Percentiles rank a stretch among this genome's conserved stretches.
Evolutionary conservation across 1,140 invertebrate genomes (phyloP).

Genomic region (Drosophila murphyi): DNA sequence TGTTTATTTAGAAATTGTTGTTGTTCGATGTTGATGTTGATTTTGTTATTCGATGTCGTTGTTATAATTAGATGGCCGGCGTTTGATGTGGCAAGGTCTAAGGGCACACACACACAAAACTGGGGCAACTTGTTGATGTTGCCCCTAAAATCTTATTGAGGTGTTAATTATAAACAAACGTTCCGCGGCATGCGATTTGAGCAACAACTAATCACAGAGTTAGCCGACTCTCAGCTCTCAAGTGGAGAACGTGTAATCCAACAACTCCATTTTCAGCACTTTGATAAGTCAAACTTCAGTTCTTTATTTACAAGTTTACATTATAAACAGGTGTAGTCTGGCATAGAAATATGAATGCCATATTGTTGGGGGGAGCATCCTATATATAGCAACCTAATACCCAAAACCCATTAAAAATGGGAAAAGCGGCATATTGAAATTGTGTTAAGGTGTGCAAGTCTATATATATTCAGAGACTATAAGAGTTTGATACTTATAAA

Average conservation of each 20-base stretch:
- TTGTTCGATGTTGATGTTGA: constrained; percentile 16
- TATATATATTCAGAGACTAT: no score
- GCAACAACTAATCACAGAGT: background rate
- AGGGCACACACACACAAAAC: constrained; percentile 46
- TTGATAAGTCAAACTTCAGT: background rate
- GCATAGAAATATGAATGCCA: background rate
- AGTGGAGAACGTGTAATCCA: background rate
- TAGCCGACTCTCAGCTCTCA: background rate
- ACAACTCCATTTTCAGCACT: background rate
- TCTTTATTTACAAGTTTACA: background rate
- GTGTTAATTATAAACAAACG: constrained; percentile 73
- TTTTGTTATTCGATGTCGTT: constrained; percentile 14
- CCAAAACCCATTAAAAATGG: no score
- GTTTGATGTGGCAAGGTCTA: constrained; percentile 55
- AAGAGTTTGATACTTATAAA: no score
- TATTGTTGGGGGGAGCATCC: no score
- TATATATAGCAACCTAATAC: no score
- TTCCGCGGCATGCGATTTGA: constrained; percentile 11
- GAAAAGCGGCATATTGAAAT: no score
- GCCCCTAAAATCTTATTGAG: constrained; percentile 24
- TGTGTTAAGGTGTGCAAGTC: no score
- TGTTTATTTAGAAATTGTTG: constrained; percentile 19
- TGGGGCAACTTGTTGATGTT: constrained; percentile 76
- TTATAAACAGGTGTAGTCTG: background rate
- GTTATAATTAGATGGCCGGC: constrained; percentile 68